Base-by-base conservation (phyloP, 2,797 vertebrate species). In the Anableps anableps region DNA sequence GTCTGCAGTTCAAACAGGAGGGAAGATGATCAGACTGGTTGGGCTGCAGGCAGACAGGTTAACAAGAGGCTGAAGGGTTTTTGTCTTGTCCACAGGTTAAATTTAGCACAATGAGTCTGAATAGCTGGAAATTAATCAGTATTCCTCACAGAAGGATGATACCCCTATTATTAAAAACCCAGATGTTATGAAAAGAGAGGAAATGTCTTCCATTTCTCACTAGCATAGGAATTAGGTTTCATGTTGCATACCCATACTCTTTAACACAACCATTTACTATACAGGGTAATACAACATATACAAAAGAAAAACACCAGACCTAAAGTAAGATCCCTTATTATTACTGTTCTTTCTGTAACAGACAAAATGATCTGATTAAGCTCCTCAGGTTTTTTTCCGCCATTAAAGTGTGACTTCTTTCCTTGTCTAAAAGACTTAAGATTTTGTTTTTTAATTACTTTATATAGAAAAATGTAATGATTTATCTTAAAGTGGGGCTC, bases 31-130 rank as follows among this genome's bases (percentile, higher is more conserved):
- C 72, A 86, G 83, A 86, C 90, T 89, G 77, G 84, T 88, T 80
- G 87, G 90, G 90, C 92, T 91, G 89, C 91, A 91, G 88, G 87
- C 92, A 87, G 71, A 79, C 77, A 83, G 73, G 85, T 80, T 81
- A 84, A 82, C 84, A 66, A 71, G 83, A 84, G 89, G 34, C 62
- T 38, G 62, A 34, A 38, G 62, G 8, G 86, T 88, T 82, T 79
- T 70, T 53, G 82, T 90, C 85, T 93, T 86, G 83, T 68, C 82
- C 85, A 86, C 41, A 79, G 77, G 90, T 88, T 93, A 90, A 88
- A 86, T 91, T 89, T 90, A 91, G 88, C 81, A 77, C 78, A 86
- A 86, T 60, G 81, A 80, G 76, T 75, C 87, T 74, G 82, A 84
- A 90, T 88, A 91, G 80, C 83, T 80, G 80, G 83, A 79, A 78